Conservation (phyloP, 30 jellyfish, hydroid and myxozoan species). For the Pelagia noctiluca region DNA sequence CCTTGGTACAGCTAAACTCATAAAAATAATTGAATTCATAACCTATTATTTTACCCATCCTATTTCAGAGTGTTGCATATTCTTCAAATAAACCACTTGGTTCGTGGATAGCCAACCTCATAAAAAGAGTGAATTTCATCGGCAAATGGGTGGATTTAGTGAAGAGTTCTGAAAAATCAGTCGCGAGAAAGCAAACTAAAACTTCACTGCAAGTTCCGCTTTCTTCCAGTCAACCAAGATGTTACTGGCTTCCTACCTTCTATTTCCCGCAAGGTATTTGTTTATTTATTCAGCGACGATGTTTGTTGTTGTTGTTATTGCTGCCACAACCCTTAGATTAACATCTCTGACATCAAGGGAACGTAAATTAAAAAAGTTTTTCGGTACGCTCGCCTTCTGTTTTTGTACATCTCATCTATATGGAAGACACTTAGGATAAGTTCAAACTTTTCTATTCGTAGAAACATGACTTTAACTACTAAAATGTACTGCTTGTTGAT, state of each 20-base stretch:
- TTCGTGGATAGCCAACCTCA: conserved; percentile 72
- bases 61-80: conserved; percentile 50
- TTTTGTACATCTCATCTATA: too few species aligned
- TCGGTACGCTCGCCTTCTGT: too few species aligned
- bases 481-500: too few species aligned
- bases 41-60: background rate
- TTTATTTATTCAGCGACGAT: too few species aligned
- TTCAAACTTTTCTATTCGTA: too few species aligned
- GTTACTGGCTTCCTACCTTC: conserved; percentile 76
- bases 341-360: too few species aligned
- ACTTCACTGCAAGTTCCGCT: background rate
- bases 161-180: conserved; percentile 22
- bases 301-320: too few species aligned
- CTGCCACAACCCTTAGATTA: too few species aligned
- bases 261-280: conserved; percentile 79
- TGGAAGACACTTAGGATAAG: too few species aligned
- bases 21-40: background rate
- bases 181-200: conserved; percentile 49
- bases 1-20: too few species aligned
- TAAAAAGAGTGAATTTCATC: conserved; percentile 48
- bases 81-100: conserved; percentile 65
- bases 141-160: conserved; percentile 68
- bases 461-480: too few species aligned
- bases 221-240: conserved; percentile 55
- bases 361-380: too few species aligned